Evolutionary conservation across 2,113 vertebrate genomes (phyloP).

Genomic region (Taxidea taxus): DNA sequence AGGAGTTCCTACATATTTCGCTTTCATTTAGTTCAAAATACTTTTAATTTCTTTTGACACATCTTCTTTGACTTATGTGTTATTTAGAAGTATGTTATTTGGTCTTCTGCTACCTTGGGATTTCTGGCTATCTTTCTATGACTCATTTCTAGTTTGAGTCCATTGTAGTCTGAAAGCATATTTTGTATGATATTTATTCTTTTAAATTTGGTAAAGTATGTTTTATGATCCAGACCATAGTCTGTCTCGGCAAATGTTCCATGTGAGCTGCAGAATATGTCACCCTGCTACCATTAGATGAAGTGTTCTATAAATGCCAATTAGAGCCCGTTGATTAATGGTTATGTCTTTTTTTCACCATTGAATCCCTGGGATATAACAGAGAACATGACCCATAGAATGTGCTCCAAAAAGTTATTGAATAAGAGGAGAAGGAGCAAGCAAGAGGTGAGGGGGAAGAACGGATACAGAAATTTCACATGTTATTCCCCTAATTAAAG

Average conservation of each 20-base stretch:
- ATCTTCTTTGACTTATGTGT: background rate
- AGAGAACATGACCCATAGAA: background rate
- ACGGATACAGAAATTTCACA: background rate
- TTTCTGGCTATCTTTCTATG: background rate
- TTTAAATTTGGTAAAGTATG: background rate
- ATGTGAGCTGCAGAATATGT: background rate
- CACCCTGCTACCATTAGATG: background rate
- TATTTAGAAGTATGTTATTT: background rate
- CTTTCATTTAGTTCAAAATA: background rate
- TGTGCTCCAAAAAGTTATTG: background rate
- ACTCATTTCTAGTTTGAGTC: background rate
- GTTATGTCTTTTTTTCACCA: background rate
- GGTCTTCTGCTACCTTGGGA: background rate
- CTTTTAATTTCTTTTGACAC: background rate
- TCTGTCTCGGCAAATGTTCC: background rate
- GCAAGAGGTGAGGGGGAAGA: background rate
- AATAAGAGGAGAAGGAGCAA: background rate
- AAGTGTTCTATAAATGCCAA: background rate
- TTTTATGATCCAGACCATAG: background rate
- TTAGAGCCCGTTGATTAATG: background rate
- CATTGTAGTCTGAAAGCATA: background rate
- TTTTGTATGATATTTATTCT: background rate
- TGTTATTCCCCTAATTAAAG: background rate
- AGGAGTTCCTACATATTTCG: background rate
- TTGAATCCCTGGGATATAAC: background rate